A percentile compares a stretch with the other conserved stretches of the same genome.
Evolutionary conservation across 1,140 invertebrate genomes (phyloP).

Genomic region (Bacillus rossius): DNA sequence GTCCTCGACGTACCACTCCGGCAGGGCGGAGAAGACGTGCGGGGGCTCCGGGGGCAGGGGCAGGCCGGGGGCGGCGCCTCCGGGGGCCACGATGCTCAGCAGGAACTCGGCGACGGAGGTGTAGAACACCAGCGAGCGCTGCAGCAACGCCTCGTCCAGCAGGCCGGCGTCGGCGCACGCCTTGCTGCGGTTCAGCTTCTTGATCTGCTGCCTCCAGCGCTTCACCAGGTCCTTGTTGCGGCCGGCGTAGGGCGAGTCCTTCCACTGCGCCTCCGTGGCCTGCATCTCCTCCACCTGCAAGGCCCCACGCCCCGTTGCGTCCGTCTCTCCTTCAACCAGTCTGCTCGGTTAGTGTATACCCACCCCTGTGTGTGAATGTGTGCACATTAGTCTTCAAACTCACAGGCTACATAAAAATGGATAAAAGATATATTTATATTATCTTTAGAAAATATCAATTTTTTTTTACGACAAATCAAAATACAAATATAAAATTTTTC

Average conservation of each 20-base stretch:
- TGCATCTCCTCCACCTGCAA: conserved; percentile 72
- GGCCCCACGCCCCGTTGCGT: no score
- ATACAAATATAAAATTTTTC: no score
- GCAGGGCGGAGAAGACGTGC: conserved; percentile 77
- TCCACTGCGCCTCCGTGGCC: conserved; percentile 76
- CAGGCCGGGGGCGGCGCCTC: conserved; percentile 37
- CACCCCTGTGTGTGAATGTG: no score
- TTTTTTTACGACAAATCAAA: no score
- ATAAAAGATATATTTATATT: no score
- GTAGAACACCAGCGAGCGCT: conserved; percentile 80
- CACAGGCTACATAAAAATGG: no score
- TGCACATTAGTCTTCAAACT: no score
- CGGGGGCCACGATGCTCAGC: conserved; percentile 48
- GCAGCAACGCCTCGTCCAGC: conserved; percentile 73
- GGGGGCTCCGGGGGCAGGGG: conserved; percentile 55
- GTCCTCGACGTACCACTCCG: conserved; percentile 96
- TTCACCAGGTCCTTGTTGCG: conserved; percentile 81
- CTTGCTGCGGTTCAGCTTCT: conserved; percentile 48
- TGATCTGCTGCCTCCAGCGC: conserved; percentile 76
- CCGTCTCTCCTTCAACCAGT: no score
- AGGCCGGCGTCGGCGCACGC: conserved; percentile 84
- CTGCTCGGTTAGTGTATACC: no score
- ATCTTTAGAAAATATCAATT: no score
- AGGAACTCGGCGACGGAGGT: conserved; percentile 76
- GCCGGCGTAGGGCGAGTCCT: conserved; percentile 60